Base-by-base conservation (phyloP, 2,888 invertebrate genomes). In the Pyrocoelia pectoralis region DNA sequence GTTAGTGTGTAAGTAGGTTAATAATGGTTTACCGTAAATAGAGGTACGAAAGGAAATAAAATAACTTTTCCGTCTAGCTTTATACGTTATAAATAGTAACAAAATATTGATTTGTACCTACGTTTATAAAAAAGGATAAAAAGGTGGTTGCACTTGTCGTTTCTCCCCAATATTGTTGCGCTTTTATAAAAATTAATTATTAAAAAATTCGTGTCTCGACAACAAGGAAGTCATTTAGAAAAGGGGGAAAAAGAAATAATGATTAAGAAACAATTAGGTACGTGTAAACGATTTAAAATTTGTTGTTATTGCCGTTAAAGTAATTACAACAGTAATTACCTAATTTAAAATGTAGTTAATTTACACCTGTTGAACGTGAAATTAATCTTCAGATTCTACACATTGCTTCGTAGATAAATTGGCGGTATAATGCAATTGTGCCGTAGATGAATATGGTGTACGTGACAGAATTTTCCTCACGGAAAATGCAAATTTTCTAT, bases 351-450 rank as follows among this genome's bases (percentile, higher is more conserved):
- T 57, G 53, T 49, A 62, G 57, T 62, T 62, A 57, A 15, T 53
- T 56, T 54, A 33, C 62, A 62, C 62, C 62, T 62, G 62, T 62
- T 62, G 62, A 56, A 53, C 40, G 48, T 57, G 43, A 14, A 53
- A 41, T 56, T 55, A 49, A 50, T 19, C 48, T 15, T 49, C n/a
- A 49, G 4, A 19, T 24, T 14, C 8, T 49, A 43, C 13, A 43
- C 41, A 9, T 15, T 43, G 13, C 41, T 43, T 12, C 41, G 15
- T 43, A 43, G 15, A 43, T 15, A 43, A 15, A 43, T 43, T 43
- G 15, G 13, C n/a, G 13, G 3, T 33, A 8, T 33, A n/a, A n/a
- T 33, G 33, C 3, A 33, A 5, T 24, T 24, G 24, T 6, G 24
- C 6, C 6, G 24, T 24, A 6, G n/a, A n/a, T n/a, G n/a, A n/a